phyloP scores from a whole-genome alignment of 1,140 invertebrate genomes.

The Drosophila auraria region DNA sequence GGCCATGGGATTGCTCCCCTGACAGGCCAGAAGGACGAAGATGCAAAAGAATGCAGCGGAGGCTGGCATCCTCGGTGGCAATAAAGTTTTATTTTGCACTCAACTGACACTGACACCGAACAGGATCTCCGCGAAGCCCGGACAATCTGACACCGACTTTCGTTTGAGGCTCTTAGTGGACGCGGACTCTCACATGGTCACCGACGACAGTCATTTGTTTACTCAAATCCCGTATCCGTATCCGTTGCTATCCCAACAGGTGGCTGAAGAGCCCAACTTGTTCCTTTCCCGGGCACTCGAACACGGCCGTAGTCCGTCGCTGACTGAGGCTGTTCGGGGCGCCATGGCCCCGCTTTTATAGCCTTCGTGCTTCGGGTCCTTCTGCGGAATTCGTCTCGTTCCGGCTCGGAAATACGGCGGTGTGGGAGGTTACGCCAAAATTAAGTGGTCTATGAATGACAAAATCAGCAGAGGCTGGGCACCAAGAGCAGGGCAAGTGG shows the following conservation, averaged over 20 bases:
- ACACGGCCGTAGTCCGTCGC: conserved; percentile 41
- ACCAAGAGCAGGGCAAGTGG: conserved; percentile 24
- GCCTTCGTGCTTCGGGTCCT: conserved; percentile 37
- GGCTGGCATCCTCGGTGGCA: conserved; percentile 44
- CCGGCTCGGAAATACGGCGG: conserved; percentile 13
- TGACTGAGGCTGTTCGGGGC: conserved; percentile 50
- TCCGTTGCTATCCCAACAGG: conserved; percentile 37
- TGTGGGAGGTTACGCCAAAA: conserved; percentile 54
- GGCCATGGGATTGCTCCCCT: conserved; percentile 17
- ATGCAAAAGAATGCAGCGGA: conserved; percentile 36
- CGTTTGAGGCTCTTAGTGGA: conserved; percentile 16
- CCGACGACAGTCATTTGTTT: conserved; percentile 22
- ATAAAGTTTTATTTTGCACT: conserved; percentile 67
- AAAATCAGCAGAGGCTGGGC: conserved; percentile 16
- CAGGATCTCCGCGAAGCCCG: conserved; percentile 2
- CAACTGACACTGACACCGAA: conserved; percentile 47
- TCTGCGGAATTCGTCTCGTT: conserved; percentile 32
- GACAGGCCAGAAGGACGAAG: conserved; percentile 32
- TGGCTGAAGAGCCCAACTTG: conserved; percentile 6
- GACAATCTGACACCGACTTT: conserved; percentile 18
- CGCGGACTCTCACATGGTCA: conserved; percentile 21
- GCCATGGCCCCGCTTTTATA: conserved; percentile 59
- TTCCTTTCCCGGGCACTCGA: conserved; percentile 8
- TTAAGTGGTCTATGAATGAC: conserved; percentile 69
- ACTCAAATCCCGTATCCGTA: conserved; percentile 6